These are phyloP conservation scores for Ochropleura plecta DNA, from an alignment of 2,888 invertebrate genomes.

Conservation along the genomic window DNA sequence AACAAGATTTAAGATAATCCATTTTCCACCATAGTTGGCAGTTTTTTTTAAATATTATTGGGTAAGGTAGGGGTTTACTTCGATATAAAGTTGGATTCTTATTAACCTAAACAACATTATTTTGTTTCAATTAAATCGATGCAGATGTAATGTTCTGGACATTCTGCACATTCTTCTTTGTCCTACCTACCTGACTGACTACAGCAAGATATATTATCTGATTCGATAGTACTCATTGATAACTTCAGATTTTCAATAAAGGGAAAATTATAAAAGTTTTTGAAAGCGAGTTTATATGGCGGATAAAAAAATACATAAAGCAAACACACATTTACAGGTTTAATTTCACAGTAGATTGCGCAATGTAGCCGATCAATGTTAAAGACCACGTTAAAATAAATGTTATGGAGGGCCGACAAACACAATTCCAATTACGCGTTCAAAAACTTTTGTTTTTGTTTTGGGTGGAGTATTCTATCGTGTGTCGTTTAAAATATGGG, in stretches of 20 bases:
- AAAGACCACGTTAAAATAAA: slow-evolving; percentile 62
- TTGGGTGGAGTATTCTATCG: slow-evolving; percentile 17
- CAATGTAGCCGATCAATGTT: slow-evolving; percentile 58
- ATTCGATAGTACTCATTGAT: slow-evolving; percentile 16
- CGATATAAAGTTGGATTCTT: background rate
- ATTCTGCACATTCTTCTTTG: background rate
- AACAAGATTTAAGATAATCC: background rate
- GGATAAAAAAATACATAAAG: slow-evolving; percentile 51
- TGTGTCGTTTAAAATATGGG: slow-evolving; percentile 13
- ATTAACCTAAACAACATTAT: background rate
- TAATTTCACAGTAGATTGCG: slow-evolving; percentile 67
- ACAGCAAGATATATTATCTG: slow-evolving; percentile 7
- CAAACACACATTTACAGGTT: slow-evolving; percentile 58
- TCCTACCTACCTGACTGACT: background rate
- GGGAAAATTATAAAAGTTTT: slow-evolving; percentile 10
- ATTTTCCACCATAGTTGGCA: background rate
- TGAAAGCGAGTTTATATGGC: slow-evolving; percentile 28
- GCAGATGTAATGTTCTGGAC: background rate
- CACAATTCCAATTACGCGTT: slow-evolving; percentile 46
- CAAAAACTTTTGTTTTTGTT: slow-evolving; percentile 39
- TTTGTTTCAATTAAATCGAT: slow-evolving; percentile 1
- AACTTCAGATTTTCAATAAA: slow-evolving; percentile 34
- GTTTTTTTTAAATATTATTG: background rate
- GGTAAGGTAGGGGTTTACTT: background rate
- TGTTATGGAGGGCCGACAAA: slow-evolving; percentile 48